Evolutionary conservation across 2,797 vertebrate species (phyloP).

Genomic region (Xenopus petersii): DNA sequence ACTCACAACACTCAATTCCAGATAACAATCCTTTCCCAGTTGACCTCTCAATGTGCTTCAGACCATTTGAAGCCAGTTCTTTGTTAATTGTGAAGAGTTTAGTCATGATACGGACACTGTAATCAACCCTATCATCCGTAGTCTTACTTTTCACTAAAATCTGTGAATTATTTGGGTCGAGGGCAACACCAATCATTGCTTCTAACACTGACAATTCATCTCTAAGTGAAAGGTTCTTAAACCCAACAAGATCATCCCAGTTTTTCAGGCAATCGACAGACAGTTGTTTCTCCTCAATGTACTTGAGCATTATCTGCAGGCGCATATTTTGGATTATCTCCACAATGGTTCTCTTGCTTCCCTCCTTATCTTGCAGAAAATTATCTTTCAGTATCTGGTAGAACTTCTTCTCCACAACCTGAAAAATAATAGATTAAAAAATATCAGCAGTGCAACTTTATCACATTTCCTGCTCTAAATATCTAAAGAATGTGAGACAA

Average conservation of each 20-base stretch:
- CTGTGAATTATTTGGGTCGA: not conserved
- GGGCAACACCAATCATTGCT: slow-evolving; percentile 37
- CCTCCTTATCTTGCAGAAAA: too few species aligned
- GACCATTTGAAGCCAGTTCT: slow-evolving; percentile 16
- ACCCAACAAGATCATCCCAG: slow-evolving; percentile 36
- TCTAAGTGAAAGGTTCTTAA: slow-evolving; percentile 41
- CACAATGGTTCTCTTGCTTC: too few species aligned
- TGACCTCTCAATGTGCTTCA: too few species aligned
- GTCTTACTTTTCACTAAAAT: too few species aligned
- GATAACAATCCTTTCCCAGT: too few species aligned
- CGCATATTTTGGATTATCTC: too few species aligned
- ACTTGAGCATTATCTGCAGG: slow-evolving; percentile 32
- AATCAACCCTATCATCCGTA: slow-evolving; percentile 34
- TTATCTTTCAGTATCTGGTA: too few species aligned
- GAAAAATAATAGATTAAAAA: too few species aligned
- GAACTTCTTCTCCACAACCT: too few species aligned
- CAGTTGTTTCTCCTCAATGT: slow-evolving; percentile 28
- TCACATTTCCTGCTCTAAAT: too few species aligned
- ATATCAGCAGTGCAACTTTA: too few species aligned
- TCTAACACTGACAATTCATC: slow-evolving; percentile 43
- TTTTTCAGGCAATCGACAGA: slow-evolving; percentile 30
- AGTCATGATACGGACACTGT: slow-evolving; percentile 26
- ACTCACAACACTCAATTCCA: slow-evolving; percentile 11
- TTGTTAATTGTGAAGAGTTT: slow-evolving; percentile 33
- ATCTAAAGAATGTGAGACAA: too few species aligned